Evolutionary conservation across 2,113 vertebrate genomes (phyloP).

Genomic region (Galeopterus variegatus): DNA sequence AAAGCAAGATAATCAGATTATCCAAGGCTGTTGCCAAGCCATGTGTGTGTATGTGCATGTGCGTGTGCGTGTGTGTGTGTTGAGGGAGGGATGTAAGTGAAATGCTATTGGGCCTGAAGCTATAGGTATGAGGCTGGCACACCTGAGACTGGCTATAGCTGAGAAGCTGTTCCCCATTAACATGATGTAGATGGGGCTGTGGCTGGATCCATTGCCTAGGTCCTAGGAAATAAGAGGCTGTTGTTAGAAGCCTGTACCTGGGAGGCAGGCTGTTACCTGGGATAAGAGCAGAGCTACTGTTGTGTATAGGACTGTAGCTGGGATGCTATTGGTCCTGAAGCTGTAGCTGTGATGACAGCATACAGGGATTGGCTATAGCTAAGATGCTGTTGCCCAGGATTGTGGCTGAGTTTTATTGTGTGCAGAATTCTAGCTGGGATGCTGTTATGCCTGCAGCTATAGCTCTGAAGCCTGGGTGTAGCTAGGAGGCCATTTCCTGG

Average conservation of each 20-base stretch:
- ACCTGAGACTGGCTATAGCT: conserved; percentile 21
- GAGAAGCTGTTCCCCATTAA: conserved; percentile 53
- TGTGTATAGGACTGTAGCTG: conserved; percentile 78
- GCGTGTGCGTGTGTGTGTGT: background rate
- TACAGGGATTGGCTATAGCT: conserved; percentile 81
- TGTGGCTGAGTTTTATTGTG: conserved; percentile 68
- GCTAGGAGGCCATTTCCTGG: conserved; percentile 76
- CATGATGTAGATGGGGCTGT: conserved; percentile 37
- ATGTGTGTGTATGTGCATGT: background rate
- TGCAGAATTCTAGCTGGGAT: conserved; percentile 69
- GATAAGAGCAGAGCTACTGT: conserved; percentile 72
- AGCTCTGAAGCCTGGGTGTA: conserved; percentile 64
- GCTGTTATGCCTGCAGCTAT: conserved; percentile 71
- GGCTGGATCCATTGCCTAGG: conserved; percentile 32
- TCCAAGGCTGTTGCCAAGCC: background rate
- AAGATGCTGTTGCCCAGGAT: conserved; percentile 77
- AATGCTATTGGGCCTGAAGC: conserved; percentile 11
- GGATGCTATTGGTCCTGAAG: conserved; percentile 79
- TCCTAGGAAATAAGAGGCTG: conserved; percentile 76
- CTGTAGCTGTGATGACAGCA: conserved; percentile 79
- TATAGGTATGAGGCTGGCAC: background rate
- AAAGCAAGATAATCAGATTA: conserved; percentile 8
- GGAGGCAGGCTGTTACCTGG: conserved; percentile 79
- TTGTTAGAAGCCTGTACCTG: conserved; percentile 79
- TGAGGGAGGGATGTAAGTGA: background rate